Evolutionary conservation across 2,113 vertebrate genomes (phyloP).

Genomic region (Cryptoleucopteryx plumbea): DNA sequence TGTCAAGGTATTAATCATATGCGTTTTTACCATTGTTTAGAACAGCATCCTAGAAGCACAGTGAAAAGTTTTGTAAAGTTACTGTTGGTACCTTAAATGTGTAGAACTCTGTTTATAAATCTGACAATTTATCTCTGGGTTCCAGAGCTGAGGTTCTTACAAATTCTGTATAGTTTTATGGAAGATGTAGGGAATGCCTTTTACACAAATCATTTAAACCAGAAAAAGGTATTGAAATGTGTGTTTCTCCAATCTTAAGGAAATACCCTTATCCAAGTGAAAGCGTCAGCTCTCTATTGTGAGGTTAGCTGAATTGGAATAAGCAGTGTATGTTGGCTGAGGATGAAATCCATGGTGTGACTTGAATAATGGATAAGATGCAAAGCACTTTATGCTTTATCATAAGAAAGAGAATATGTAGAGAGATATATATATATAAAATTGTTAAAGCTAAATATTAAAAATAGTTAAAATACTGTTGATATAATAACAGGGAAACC

Average conservation of each 20-base stretch:
- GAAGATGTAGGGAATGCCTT: background rate
- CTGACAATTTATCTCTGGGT: background rate
- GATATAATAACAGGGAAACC: background rate
- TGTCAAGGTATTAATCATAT: slow-evolving; percentile 32
- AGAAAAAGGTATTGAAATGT: background rate
- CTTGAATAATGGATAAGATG: background rate
- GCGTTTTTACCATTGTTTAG: background rate
- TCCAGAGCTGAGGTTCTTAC: background rate
- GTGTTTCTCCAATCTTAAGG: background rate
- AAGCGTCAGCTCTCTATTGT: background rate
- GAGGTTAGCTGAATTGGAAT: background rate
- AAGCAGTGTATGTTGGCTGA: background rate
- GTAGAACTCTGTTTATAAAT: background rate
- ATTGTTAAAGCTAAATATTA: background rate
- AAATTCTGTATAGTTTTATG: background rate
- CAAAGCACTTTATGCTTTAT: background rate
- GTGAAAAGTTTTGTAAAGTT: background rate
- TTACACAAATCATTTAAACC: background rate
- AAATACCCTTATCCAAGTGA: background rate
- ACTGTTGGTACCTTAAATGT: background rate
- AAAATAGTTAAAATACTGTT: background rate
- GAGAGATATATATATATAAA: background rate
- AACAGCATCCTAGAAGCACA: background rate
- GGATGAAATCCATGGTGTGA: background rate
- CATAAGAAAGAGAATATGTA: background rate